Base-by-base conservation (phyloP, 2,888 invertebrate species). In the Lepidochrysops patricia region DNA sequence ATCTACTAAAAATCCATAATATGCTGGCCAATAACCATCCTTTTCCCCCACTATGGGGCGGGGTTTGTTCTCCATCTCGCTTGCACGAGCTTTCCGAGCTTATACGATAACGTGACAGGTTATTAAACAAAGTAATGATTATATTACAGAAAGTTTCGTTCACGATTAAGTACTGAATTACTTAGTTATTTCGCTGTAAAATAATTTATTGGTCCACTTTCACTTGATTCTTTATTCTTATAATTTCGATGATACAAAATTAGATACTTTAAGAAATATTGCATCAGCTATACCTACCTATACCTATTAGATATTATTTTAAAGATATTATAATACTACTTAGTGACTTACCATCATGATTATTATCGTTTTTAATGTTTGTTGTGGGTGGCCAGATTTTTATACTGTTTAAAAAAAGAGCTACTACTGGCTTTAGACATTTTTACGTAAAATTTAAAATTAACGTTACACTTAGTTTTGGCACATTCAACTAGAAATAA, bases 1-100 rank as follows among this genome's bases (percentile, higher is more conserved):
- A 67, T 64, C 62, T 69, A 78, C 79, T 80, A 82, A 86, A 86
- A 88, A 86, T 87, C 87, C 75, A 86, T 86, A 88, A 86, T 79
- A 74, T 72, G 70, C 68, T 74, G 69, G 68, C 88, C 88, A 86
- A 87, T 88, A 79, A 84, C 80, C 77, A 65, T 64, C 69, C 72
- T 66, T 70, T 70, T 75, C 75, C 84, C 87, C 85, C 83, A 75
- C 84, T 79, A 74, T 74, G 76, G 80, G 86, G 87, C 86, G 86
- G 78, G 77, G 84, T 77, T 65, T 68, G 66, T 67, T 70, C 77
- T 67, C 74, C 72, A 71, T 87, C 87, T 77, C 83, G 79, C 76
- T 87, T 80, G 59, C 84, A 73, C 73, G 73, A 77, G 77, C 77
- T 79, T 78, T 70, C 67, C 66, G 68, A 76, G 76, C 77, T 81